phyloP scores from a whole-genome alignment of 2,113 vertebrate genomes.

The Eublepharis macularius region DNA sequence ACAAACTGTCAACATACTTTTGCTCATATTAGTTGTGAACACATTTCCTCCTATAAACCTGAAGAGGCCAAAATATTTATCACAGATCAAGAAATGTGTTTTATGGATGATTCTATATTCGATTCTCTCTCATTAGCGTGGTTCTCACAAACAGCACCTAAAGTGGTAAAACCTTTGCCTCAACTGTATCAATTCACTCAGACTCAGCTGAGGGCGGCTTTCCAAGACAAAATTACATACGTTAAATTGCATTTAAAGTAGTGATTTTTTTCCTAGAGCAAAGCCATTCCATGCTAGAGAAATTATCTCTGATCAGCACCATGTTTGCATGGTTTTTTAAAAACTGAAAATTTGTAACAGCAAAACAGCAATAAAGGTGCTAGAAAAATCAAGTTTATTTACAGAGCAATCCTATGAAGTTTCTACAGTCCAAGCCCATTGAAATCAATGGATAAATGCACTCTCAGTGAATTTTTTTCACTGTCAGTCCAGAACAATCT shows the following conservation, averaged over 20 bases:
- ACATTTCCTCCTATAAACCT: neutral
- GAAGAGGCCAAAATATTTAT: neutral
- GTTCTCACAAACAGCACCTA: neutral
- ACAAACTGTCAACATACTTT: neutral
- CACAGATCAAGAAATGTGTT: neutral
- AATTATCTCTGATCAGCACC: conserved; percentile 46
- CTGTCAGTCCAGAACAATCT: no score
- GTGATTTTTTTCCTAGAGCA: conserved; percentile 13
- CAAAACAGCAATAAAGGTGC: neutral
- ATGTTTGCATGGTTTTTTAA: conserved; percentile 69
- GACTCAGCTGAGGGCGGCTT: neutral
- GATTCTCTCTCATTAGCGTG: neutral
- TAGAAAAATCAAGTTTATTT: conserved; percentile 12
- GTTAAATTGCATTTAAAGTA: neutral
- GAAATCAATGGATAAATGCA: no score
- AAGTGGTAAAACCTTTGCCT: neutral
- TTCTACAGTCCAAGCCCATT: no score
- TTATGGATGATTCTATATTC: neutral
- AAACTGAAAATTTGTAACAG: conserved; percentile 62
- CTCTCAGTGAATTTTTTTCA: no score
- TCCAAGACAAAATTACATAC: neutral
- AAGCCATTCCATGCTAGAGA: conserved; percentile 39
- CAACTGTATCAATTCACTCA: neutral
- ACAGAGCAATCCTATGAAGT: no score
- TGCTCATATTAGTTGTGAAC: neutral